Base-by-base conservation (phyloP, 2,888 invertebrate species). In the Drosophila bunnanda region DNA sequence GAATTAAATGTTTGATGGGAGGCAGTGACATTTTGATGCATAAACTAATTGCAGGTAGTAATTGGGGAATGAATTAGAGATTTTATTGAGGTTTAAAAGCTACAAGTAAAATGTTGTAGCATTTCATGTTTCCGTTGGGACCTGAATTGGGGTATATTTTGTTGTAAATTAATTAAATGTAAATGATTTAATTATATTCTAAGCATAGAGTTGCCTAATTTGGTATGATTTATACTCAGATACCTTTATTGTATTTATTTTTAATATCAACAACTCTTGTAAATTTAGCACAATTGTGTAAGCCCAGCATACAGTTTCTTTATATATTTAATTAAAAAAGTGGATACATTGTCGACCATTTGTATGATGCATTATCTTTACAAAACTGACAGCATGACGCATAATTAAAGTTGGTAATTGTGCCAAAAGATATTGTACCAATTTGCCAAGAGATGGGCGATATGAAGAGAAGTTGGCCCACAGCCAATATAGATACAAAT, bases 361-460 rank as follows among this genome's bases (percentile, higher is more conserved):
- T 20, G n/a, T 36, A 3, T 12, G 39, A 46, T 52, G 20, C 8
- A 17, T 17, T 55, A 30, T 59, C 25, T 58, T 28, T 48, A 43
- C 20, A 48, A 32, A 61, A 41, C 53, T 58, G 86, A 74, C 80
- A 79, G 59, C 75, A 22, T 82, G 76, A 70, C 69, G 89, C 81
- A 87, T 75, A 80, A 82, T 87, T 89, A 80, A 70, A 68, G 64
- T 62, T 53, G 44, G 73, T 52, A 36, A 60, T 60, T 58, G 54
- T 80, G 83, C 78, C 87, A 88, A 82, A 67, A 77, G 48, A 60
- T 48, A 44, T 69, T 54, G 57, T 64, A 68, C 75, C 78, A 67
- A 65, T 83, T 83, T 72, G 80, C 78, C 81, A 71, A 67, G 25
- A 53, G 69, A 71, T 55, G 30, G 53, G n/a, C 44, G 43, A 54